Evolutionary conservation across 2,888 invertebrate genomes (phyloP).

Genomic region (Noctua pronuba): DNA sequence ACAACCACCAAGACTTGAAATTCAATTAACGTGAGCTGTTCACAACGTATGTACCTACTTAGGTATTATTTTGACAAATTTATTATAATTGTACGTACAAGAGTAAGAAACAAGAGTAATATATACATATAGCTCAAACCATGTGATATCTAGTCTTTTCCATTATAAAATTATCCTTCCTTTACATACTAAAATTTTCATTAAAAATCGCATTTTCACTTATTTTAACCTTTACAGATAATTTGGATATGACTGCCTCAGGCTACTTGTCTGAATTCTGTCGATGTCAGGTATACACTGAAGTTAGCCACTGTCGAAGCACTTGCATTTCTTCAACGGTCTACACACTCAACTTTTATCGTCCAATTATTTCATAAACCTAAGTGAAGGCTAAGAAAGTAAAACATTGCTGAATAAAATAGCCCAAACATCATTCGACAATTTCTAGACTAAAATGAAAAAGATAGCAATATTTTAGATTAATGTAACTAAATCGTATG

Average conservation of each 20-base stretch:
- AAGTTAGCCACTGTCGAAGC: conserved; percentile 52
- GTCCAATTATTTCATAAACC: conserved; percentile 64
- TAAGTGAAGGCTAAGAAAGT: conserved; percentile 60
- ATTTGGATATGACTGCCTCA: conserved; percentile 59
- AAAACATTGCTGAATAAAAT: conserved; percentile 69
- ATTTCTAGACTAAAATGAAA: conserved; percentile 90
- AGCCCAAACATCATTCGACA: conserved; percentile 84
- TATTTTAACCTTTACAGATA: conserved; percentile 63
- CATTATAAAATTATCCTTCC: conserved; percentile 80
- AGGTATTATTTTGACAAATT: conserved; percentile 74
- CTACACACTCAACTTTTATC: conserved; percentile 56
- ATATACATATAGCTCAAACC: conserved; percentile 86
- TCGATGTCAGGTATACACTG: conserved; percentile 30
- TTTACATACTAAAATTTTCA: conserved; percentile 69
- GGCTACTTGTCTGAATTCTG: conserved; percentile 48
- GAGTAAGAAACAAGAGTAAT: conserved; percentile 79
- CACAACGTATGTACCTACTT: conserved; percentile 71
- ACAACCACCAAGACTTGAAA: conserved; percentile 71
- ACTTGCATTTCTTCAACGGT: conserved; percentile 58
- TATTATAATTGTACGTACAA: conserved; percentile 76
- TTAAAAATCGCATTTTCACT: conserved; percentile 65
- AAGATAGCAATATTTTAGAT: conserved; percentile 90
- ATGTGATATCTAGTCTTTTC: conserved; percentile 90
- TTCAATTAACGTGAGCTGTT: conserved; percentile 72
- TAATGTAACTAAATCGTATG: conserved; percentile 89